Base-by-base conservation (phyloP, 2,888 invertebrate genomes). In the Yponomeuta evonymella region DNA sequence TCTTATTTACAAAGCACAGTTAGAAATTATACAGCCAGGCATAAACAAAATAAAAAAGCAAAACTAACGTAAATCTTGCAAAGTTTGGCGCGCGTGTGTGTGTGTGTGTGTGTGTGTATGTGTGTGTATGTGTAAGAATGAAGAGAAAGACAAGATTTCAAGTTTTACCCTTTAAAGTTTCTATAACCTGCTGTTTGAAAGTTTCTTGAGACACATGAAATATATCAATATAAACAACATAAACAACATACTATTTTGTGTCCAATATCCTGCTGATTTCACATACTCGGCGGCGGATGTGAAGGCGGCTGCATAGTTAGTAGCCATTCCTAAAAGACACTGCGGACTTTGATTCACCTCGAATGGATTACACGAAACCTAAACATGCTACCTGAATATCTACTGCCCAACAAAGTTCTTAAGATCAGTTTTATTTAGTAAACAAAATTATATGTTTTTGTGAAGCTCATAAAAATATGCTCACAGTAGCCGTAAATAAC, bases 281-380 rank as follows among this genome's bases (percentile, higher is more conserved):
- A 48, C 36, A 70, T 88, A 88, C 86, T 58, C 51, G 51, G 51
- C 51, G 89, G 88, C 89, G 91, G 90, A 90, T 91, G 87, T 90
- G 84, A 85, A 88, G 89, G 43, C 88, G 88, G 89, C 89, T 89
- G 92, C 92, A 92, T 92, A 90, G 90, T 89, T 89, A 92, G 87
- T 88, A 90, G 89, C 85, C 90, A 89, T 88, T 86, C 90, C 89
- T 90, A 90, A 90, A 91, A 92, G 90, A 91, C 88, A 91, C 88
- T 90, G 89, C 89, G 87, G 91, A 87, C 87, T 90, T 87, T 87
- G 86, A 85, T 85, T 87, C 85, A 89, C 87, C 85, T 87, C 89
- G 86, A 84, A 79, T 79, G 86, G 90, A 89, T 89, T 90, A 90
- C 86, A 87, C 87, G 82, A 89, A 91, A 90, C 86, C 87, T 87